Percentiles rank a stretch among this genome's conserved stretches.
These are phyloP conservation scores for Capromys pilorides DNA, from an alignment of 2,797 vertebrate species.

Conservation along the genomic window DNA sequence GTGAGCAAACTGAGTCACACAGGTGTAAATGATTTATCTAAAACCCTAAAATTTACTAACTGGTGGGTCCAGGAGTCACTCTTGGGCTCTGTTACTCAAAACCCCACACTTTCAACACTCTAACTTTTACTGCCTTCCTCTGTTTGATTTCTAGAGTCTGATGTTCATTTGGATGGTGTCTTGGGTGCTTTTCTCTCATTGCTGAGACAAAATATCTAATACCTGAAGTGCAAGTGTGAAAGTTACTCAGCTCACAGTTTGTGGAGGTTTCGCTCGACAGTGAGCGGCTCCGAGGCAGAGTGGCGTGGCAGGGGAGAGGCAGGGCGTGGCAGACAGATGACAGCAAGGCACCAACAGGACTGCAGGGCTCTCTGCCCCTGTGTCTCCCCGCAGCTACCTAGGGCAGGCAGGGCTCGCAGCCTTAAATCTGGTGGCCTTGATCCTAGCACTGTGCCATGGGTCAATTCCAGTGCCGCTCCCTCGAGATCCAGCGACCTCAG, in stretches of 20 bases:
- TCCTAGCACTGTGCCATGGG: neutral
- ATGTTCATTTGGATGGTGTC: neutral
- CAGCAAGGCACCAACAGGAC: no score
- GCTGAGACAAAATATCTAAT: neutral
- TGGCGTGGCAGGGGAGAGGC: no score
- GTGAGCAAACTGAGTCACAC: neutral
- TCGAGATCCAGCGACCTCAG: neutral
- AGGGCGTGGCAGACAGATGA: no score
- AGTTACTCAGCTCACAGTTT: neutral
- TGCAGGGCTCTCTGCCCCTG: neutral
- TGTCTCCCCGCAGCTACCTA: no score
- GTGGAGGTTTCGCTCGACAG: neutral
- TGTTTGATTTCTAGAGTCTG: neutral
- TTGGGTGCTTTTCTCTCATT: neutral
- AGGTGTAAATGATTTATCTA: neutral
- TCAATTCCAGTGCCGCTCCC: neutral
- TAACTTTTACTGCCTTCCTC: neutral
- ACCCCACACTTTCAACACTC: neutral
- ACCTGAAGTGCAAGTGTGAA: neutral
- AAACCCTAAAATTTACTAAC: neutral
- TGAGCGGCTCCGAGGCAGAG: neutral
- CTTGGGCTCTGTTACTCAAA: fast-evolving
- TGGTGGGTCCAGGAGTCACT: neutral
- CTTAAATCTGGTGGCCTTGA: neutral
- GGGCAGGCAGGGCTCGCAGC: no score